phyloP scores from a whole-genome alignment of 2,888 invertebrate genomes.

The Pyralis farinalis region DNA sequence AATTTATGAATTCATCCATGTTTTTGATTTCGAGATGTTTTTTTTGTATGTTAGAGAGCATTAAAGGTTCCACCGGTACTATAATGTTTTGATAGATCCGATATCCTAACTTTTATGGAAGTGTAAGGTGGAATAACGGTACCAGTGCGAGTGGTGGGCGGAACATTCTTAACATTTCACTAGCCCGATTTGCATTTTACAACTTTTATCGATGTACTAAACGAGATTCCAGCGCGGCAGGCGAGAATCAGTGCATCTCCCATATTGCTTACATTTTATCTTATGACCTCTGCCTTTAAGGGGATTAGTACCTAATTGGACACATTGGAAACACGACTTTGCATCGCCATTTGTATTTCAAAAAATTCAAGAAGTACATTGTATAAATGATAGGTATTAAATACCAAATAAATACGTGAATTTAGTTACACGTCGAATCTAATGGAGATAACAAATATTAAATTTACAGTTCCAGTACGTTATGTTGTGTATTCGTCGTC shows the following conservation, averaged over 20 bases:
- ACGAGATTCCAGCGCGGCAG: constrained; percentile 57
- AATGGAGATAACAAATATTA: too few relatives aligned
- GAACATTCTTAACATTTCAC: constrained; percentile 72
- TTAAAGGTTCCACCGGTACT: neutral
- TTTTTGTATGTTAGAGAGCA: too few relatives aligned
- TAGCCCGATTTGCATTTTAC: constrained; percentile 75
- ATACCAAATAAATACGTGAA: too few relatives aligned
- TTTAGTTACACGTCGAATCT: too few relatives aligned
- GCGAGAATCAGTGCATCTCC: constrained; percentile 49
- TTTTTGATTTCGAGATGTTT: too few relatives aligned
- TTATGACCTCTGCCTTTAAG: constrained; percentile 34
- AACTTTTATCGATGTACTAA: constrained; percentile 73
- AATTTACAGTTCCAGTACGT: too few relatives aligned
- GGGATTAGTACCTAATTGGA: constrained; percentile 33
- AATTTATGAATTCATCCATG: too few relatives aligned
- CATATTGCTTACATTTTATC: constrained; percentile 53
- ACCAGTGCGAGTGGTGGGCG: constrained; percentile 52
- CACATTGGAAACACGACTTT: constrained; percentile 16
- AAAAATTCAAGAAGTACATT: too few relatives aligned
- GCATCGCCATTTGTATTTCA: too few relatives aligned
- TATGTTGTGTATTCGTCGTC: too few relatives aligned
- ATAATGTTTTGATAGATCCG: constrained; percentile 1
- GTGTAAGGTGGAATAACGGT: constrained; percentile 62
- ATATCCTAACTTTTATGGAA: constrained; percentile 36
- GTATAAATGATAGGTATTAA: too few relatives aligned